A percentile compares a stretch with the other conserved stretches of the same genome.
Evolutionary conservation across 2,888 invertebrate species (phyloP).

Genomic region (Torymus aiolomorphi): DNA sequence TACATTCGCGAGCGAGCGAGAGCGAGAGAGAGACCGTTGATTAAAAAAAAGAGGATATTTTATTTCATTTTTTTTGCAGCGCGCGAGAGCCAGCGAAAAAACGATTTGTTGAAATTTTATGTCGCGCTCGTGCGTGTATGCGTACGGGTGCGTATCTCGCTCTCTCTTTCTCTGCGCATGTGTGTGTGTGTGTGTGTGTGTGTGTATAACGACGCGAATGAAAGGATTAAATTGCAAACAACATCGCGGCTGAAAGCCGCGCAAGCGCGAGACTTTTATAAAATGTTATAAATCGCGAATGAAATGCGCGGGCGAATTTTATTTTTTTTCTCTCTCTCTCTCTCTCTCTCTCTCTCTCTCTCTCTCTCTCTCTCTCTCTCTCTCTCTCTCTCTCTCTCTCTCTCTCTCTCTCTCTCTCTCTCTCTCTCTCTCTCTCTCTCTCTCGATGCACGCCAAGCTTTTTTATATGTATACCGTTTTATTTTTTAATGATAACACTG

Average conservation of each 20-base stretch:
- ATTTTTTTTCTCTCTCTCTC: slow-evolving; percentile 9
- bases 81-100: background rate
- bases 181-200: slow-evolving; percentile 1
- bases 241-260: slow-evolving; percentile 21
- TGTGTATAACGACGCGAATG: slow-evolving; percentile 36
- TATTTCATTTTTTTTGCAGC: slow-evolving; percentile 42
- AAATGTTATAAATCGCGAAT: slow-evolving; percentile 48
- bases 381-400: no score
- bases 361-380: no score
- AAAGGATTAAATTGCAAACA: slow-evolving; percentile 58
- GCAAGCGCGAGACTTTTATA: slow-evolving; percentile 38
- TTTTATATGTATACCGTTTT: slow-evolving; percentile 18
- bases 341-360: background rate
- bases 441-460: background rate
- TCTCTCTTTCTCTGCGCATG: background rate
- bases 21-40: slow-evolving; percentile 18
- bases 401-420: no score
- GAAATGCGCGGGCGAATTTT: slow-evolving; percentile 27
- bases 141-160: no score
- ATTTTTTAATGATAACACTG: slow-evolving; percentile 30
- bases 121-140: no score
- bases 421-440: no score
- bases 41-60: slow-evolving; percentile 46
- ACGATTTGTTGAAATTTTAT: slow-evolving; percentile 36
- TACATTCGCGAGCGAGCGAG: slow-evolving; percentile 21